These are phyloP conservation scores for Diadophis punctatus DNA, from an alignment of 2,113 vertebrate genomes.

Conservation along the genomic window DNA sequence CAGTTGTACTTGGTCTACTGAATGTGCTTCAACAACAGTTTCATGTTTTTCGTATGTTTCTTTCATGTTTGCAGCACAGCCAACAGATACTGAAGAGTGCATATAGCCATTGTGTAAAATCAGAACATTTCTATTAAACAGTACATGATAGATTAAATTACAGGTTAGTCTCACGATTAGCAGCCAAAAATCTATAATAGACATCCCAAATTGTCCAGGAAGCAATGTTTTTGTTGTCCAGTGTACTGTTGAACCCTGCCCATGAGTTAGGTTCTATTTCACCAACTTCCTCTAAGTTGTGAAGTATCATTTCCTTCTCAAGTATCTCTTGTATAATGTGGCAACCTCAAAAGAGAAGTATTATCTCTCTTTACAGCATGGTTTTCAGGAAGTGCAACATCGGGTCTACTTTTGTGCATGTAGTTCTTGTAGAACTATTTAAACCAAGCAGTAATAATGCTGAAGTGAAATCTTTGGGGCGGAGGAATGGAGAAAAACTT, in stretches of 20 bases:
- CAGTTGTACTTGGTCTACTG: not conserved
- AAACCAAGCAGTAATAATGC: not conserved
- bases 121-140: not conserved
- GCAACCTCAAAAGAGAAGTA: constrained; percentile 30
- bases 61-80: not conserved
- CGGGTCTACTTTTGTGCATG: not conserved
- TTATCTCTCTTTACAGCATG: constrained; percentile 3
- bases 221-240: not conserved
- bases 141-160: not conserved
- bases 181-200: not conserved
- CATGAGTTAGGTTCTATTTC: constrained; percentile 15
- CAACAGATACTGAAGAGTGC: not conserved
- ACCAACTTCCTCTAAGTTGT: not conserved
- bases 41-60: not conserved
- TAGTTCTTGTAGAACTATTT: not conserved
- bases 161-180: not conserved
- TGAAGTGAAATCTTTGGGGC: not conserved
- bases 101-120: not conserved
- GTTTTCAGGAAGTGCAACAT: constrained; percentile 18
- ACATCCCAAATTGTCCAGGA: not conserved
- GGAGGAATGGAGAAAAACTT: not conserved
- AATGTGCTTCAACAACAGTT: not conserved
- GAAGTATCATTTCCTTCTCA: not conserved
- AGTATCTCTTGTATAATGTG: constrained; percentile 13
- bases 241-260: not conserved